Conservation (phyloP, 2,888 invertebrate genomes). For the Phortica okadai region DNA sequence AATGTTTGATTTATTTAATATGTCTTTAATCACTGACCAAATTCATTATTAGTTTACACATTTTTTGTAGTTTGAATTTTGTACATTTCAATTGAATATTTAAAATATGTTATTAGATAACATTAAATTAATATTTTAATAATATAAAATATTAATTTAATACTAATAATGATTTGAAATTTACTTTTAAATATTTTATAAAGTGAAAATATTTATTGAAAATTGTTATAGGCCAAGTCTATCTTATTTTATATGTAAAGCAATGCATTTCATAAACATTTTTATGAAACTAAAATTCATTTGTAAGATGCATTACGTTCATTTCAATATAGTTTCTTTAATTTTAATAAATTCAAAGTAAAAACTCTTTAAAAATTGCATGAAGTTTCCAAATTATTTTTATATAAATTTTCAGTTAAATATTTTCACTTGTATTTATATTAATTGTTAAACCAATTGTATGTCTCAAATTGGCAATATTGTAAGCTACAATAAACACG, state of each 20-base stretch:
- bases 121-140: background rate
- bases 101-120: background rate
- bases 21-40: constrained; percentile 26
- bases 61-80: constrained; percentile 28
- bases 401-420: no score
- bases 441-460: no score
- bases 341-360: no score
- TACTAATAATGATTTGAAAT: background rate
- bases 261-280: no score
- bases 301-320: background rate
- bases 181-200: background rate
- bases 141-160: background rate
- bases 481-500: no score
- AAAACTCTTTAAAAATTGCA: no score
- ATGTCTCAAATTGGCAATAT: no score
- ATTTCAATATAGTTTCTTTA: no score
- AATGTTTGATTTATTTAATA: constrained; percentile 46
- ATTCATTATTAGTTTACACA: constrained; percentile 26
- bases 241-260: no score
- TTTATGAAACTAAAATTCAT: background rate
- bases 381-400: no score
- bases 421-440: no score
- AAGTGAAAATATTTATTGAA: constrained; percentile 4
- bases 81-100: constrained; percentile 2
- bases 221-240: background rate